These are phyloP conservation scores for Synaphobranchus kaupii DNA, from an alignment of 2,797 vertebrate genomes.

Conservation along the genomic window DNA sequence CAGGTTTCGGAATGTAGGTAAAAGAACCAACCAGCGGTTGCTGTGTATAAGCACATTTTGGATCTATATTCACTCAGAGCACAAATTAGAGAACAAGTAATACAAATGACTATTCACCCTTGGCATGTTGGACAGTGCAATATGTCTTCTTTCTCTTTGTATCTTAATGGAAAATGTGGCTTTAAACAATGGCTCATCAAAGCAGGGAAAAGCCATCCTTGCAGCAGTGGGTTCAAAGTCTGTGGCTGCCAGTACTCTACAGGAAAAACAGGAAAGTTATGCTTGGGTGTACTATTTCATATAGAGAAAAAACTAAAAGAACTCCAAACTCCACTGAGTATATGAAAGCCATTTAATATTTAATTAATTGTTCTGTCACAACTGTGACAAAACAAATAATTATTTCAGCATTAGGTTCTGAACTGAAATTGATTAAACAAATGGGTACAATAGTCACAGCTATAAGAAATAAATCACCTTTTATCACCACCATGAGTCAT, in stretches of 20 bases:
- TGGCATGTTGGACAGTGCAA: conserved; percentile 44
- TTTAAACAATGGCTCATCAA: conserved; percentile 42
- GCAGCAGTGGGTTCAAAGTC: conserved; percentile 43
- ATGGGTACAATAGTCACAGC: neutral
- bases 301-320: no score
- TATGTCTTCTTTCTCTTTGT: conserved; percentile 33
- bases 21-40: neutral
- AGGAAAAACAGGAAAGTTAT: neutral
- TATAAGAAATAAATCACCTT: conserved; percentile 31
- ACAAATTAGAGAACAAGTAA: neutral
- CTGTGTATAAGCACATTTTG: neutral
- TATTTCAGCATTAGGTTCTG: neutral
- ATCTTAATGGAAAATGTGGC: conserved; percentile 39
- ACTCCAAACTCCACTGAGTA: no score
- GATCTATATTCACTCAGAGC: neutral
- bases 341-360: neutral
- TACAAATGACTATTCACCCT: conserved; percentile 17
- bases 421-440: neutral
- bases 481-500: conserved; percentile 34
- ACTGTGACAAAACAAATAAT: neutral
- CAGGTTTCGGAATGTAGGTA: neutral
- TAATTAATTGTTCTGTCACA: neutral
- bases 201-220: conserved; percentile 42
- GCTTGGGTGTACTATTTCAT: neutral
- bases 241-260: conserved; percentile 37